Evolutionary conservation across 2,888 invertebrate genomes (phyloP), one percentile per base, ranked within the genome.

Genomic region (Ligdia adustata): DNA sequence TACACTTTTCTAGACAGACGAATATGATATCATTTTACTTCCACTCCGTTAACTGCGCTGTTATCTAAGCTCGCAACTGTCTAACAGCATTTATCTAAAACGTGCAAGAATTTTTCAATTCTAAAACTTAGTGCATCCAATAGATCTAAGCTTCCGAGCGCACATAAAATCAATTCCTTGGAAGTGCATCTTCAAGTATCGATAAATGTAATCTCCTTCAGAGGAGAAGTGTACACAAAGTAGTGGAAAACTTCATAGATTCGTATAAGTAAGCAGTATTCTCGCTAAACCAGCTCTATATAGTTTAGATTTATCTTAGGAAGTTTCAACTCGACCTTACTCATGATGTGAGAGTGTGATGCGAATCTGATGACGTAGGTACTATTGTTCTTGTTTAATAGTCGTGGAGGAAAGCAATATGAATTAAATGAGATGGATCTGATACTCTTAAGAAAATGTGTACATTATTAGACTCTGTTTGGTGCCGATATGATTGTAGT

Each of bases 341-440:
- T 29, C 9, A 11, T 9, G 14, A 32, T 16, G 16, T 16, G 11
- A 11, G 9, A 31, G 7, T n/a, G 14, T 13, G 28, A 20, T 4
- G 6, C 4, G 18, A 9, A 38, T 11, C 6, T 26, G 15, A 27
- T 32, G 32, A 26, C 24, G 9, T 14, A 22, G 5, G n/a, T 16
- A 7, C 28, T 32, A 40, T 46, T 46, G 46, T 39, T 32, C 16
- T 33, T n/a, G 3, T 39, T 22, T 34, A 39, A 45, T 39, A 33
- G 4, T 33, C 38, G 33, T 39, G 28, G 2, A 27, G 26, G 2
- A 15, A 45, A 28, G 22, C 28, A 28, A 22, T 26, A 7, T 9
- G 18, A 9, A 18, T 28, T n/a, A 9, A 37, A 44, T 31, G n/a
- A 16, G 16, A 32, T 26, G 9, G 18, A 38, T 31, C 31, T 16